Percentiles rank a stretch among this genome's conserved stretches.
Conservation (phyloP, 1,140 invertebrate genomes). For the Bombus turneri region DNA sequence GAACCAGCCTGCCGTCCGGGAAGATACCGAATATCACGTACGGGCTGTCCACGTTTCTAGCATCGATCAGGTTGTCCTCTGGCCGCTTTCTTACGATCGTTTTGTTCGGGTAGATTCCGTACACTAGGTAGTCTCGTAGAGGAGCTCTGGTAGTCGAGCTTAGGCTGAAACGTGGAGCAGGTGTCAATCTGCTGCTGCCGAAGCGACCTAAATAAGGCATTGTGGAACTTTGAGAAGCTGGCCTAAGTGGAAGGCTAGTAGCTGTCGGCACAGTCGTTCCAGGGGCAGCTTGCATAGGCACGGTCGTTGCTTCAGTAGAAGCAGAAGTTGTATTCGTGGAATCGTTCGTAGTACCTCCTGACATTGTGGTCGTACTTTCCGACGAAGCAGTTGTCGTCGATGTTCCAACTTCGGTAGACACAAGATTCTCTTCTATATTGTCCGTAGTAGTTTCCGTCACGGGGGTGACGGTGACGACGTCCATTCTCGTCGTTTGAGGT, state of each 20-base stretch:
- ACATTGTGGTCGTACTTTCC: constrained; percentile 46
- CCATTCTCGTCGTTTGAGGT: constrained; percentile 66
- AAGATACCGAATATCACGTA: constrained; percentile 88
- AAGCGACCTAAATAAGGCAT: constrained; percentile 76
- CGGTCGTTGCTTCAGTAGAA: constrained; percentile 60
- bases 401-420: constrained; percentile 46
- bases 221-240: constrained; percentile 44
- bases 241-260: not conserved
- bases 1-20: constrained; percentile 88
- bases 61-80: constrained; percentile 85
- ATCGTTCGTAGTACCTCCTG: not conserved
- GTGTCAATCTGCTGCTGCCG: constrained; percentile 74
- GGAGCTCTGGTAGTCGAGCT: constrained; percentile 80
- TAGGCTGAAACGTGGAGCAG: constrained; percentile 76
- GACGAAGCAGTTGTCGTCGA: constrained; percentile 15
- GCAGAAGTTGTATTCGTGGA: not conserved
- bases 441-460: constrained; percentile 50
- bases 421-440: constrained; percentile 51
- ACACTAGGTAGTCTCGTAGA: constrained; percentile 87
- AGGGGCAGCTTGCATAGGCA: constrained; percentile 15
- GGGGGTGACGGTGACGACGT: constrained; percentile 12
- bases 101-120: constrained; percentile 88
- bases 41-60: constrained; percentile 86
- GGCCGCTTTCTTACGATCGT: constrained; percentile 89
- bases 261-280: constrained; percentile 49